These are phyloP conservation scores for Ispidina lecontei DNA, from an alignment of 2,797 vertebrate species.

Conservation along the genomic window DNA sequence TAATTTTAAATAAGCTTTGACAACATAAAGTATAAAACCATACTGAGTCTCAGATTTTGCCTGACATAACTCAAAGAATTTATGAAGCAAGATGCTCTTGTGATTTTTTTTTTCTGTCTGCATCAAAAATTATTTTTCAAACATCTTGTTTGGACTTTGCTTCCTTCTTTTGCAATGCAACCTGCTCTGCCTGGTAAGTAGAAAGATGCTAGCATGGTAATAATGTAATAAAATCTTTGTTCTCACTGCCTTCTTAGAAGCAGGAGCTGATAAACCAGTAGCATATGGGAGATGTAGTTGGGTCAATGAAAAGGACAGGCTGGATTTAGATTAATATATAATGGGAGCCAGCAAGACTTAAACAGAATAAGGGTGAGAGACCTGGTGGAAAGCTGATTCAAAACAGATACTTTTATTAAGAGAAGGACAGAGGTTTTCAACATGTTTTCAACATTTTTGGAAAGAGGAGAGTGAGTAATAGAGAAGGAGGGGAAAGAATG, in stretches of 20 bases:
- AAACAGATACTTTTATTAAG: neutral
- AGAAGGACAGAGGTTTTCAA: neutral
- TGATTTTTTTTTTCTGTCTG: neutral
- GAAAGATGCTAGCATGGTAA: neutral
- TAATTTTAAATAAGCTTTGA: neutral
- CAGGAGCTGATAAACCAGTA: neutral
- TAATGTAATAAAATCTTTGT: neutral
- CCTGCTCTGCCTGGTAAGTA: neutral
- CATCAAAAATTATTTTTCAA: neutral
- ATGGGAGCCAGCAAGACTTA: neutral
- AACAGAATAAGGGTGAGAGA: neutral
- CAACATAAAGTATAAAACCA: neutral
- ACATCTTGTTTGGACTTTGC: neutral
- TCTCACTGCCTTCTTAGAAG: neutral
- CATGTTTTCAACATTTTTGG: accelerated
- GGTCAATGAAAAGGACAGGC: neutral
- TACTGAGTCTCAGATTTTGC: neutral
- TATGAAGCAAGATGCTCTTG: neutral
- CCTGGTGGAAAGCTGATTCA: neutral
- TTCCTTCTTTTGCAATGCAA: neutral
- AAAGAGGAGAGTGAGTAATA: neutral
- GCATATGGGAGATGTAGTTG: neutral
- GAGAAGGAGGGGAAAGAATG: neutral
- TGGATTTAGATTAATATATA: neutral
- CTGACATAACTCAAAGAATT: neutral